Evolutionary conservation across 2,797 vertebrate species (phyloP).

Genomic region (Enoplosus armatus): DNA sequence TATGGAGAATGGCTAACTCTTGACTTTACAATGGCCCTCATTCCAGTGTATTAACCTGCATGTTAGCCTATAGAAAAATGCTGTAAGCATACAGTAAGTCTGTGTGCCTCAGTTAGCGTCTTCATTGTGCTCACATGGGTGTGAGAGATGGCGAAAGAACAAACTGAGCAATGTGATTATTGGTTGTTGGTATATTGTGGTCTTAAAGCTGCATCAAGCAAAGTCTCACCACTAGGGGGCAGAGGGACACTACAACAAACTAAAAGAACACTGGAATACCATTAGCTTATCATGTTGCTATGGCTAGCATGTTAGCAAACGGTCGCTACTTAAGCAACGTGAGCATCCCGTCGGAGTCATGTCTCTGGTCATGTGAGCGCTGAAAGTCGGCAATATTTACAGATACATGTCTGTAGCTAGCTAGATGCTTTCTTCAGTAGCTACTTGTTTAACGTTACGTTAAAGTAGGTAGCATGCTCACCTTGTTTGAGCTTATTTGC

Average conservation of each 20-base stretch:
- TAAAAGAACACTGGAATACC: neutral
- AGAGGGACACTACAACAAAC: neutral
- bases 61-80: constrained; percentile 43
- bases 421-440: neutral
- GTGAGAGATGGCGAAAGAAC: constrained; percentile 4
- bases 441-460: neutral
- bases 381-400: too few relatives aligned
- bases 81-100: constrained; percentile 24
- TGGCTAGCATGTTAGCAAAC: neutral
- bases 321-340: neutral
- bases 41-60: constrained; percentile 47
- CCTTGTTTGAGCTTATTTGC: neutral
- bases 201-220: constrained; percentile 9
- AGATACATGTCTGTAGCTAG: neutral
- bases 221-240: neutral
- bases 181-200: constrained; percentile 5
- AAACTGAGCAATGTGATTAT: constrained; percentile 17
- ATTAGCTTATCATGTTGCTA: neutral
- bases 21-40: constrained; percentile 37
- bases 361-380: neutral
- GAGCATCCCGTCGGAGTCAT: neutral
- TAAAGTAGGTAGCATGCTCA: neutral
- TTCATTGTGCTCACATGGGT: constrained; percentile 15
- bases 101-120: constrained; percentile 23
- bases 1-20: constrained; percentile 65